Conservation (phyloP, 2,888 invertebrate species). For the Octodonta nipae region DNA sequence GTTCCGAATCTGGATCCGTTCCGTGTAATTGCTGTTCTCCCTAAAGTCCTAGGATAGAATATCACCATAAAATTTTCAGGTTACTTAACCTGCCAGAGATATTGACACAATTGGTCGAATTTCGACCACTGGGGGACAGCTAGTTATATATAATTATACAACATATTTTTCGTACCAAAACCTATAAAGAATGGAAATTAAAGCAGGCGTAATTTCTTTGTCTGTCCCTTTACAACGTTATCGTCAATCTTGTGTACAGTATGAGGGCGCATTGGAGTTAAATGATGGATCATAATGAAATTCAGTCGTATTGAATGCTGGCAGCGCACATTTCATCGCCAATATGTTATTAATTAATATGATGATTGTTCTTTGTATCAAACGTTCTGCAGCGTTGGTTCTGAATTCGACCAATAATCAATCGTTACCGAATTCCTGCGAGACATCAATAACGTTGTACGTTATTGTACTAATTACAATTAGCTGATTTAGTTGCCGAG, state of each 20-base stretch:
- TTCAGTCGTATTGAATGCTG: constrained; percentile 16
- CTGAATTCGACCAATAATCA: constrained; percentile 25
- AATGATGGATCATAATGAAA: constrained; percentile 16
- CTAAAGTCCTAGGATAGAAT: too few relatives aligned
- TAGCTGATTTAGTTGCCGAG: constrained; percentile 33
- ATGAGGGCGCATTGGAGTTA: constrained; percentile 14
- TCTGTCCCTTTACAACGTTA: too few relatives aligned
- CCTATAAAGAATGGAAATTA: too few relatives aligned
- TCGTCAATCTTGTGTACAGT: constrained; percentile 4
- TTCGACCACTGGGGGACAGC: too few relatives aligned
- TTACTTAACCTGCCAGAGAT: too few relatives aligned
- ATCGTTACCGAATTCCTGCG: constrained; percentile 30
- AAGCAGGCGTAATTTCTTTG: too few relatives aligned
- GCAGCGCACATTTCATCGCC: constrained; percentile 19
- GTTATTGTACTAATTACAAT: constrained; percentile 33
- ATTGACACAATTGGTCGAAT: too few relatives aligned
- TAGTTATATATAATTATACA: too few relatives aligned
- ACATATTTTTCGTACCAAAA: too few relatives aligned
- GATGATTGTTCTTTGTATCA: constrained; percentile 27
- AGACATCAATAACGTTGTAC: constrained; percentile 32
- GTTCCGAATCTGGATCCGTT: too few relatives aligned
- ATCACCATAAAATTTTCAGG: too few relatives aligned
- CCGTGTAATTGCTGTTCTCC: too few relatives aligned
- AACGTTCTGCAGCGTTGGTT: constrained; percentile 27
- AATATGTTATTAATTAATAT: constrained; percentile 27